Conservation (phyloP, 2,113 vertebrate genomes). For the Porphyrio hochstetteri region DNA sequence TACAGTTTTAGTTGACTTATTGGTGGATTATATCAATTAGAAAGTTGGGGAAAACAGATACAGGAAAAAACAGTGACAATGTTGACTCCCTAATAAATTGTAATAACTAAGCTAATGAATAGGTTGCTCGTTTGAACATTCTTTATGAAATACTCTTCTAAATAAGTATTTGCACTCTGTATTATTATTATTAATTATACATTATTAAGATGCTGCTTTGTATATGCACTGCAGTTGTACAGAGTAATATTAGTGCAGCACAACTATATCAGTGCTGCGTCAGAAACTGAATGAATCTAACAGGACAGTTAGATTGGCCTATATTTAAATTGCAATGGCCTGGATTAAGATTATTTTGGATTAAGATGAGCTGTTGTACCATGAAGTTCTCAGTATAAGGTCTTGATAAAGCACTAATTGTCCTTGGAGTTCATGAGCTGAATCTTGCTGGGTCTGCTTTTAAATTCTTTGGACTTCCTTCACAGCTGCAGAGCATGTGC, state of each 20-base stretch:
- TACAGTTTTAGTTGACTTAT: background rate
- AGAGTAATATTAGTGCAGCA: background rate
- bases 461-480: background rate
- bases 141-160: background rate
- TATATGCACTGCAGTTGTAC: background rate
- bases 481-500: background rate
- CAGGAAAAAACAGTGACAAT: background rate
- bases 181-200: background rate
- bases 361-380: background rate
- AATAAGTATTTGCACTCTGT: background rate
- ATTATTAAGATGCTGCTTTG: background rate
- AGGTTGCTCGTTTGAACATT: background rate
- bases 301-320: background rate
- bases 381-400: background rate
- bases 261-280: background rate
- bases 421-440: background rate
- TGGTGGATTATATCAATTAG: background rate
- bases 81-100: background rate
- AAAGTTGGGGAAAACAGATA: background rate
- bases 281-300: background rate
- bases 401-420: background rate
- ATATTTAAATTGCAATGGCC: background rate
- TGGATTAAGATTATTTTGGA: background rate
- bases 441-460: background rate
- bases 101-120: background rate